phyloP scores from a whole-genome alignment of 1,140 invertebrate genomes.

The Psix sp. region DNA sequence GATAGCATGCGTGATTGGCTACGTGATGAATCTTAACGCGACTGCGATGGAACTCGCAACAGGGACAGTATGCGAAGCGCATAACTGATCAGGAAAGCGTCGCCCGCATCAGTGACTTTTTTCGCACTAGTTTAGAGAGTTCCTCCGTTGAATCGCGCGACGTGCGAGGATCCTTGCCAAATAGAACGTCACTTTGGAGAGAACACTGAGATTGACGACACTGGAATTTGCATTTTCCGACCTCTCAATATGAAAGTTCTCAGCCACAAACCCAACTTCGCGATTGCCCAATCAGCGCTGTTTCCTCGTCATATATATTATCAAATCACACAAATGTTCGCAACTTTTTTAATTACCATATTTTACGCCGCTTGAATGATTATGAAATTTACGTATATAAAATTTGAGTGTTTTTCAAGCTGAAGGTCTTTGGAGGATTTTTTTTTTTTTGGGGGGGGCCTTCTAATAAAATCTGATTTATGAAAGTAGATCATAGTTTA shows the following conservation, averaged over 20 bases:
- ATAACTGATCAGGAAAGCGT: conserved; percentile 28
- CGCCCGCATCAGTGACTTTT: conserved; percentile 14
- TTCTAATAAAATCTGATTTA: too few species aligned
- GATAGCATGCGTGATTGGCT: conserved; percentile 64
- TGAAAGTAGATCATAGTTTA: too few species aligned
- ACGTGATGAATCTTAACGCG: conserved; percentile 45
- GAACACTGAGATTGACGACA: conserved; percentile 37
- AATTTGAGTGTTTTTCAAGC: too few species aligned
- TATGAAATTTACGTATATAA: too few species aligned
- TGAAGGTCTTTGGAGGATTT: too few species aligned
- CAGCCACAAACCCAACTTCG: conserved; percentile 20
- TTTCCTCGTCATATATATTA: conserved; percentile 5
- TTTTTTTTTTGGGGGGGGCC: too few species aligned
- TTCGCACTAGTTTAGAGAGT: conserved; percentile 18
- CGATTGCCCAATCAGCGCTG: conserved; percentile 11
- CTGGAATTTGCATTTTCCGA: conserved; percentile 39
- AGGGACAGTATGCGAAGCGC: conserved; percentile 28
- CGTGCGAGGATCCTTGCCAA: conserved; percentile 31
- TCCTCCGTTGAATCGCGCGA: conserved; percentile 26
- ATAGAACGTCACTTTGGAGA: conserved; percentile 40
- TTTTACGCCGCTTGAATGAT: too few species aligned
- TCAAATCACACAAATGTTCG: neutral
- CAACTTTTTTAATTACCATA: neutral
- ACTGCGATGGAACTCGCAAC: conserved; percentile 47
- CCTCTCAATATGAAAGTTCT: conserved; percentile 36